Evolutionary conservation across 2,888 invertebrate species (phyloP).

Genomic region (Scaptomyza parva): DNA sequence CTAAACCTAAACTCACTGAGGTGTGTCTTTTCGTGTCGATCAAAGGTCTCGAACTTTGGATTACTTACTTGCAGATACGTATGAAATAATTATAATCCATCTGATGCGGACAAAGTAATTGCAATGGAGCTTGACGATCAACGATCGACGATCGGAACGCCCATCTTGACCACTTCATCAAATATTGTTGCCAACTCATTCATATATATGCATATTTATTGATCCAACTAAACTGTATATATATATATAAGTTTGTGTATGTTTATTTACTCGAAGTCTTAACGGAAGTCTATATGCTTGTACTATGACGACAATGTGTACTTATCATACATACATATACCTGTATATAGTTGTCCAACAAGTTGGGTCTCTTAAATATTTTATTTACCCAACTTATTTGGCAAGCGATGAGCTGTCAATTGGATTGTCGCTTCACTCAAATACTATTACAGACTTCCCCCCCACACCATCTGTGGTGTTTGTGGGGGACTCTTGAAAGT

Average conservation of each 20-base stretch:
- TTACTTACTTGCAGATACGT: neutral
- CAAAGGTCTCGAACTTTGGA: constrained; percentile 36
- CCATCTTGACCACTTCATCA: neutral
- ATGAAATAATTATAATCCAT: constrained; percentile 9
- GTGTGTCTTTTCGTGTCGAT: constrained; percentile 20
- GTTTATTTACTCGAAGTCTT: constrained; percentile 20
- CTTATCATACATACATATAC: neutral
- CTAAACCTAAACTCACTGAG: constrained; percentile 23
- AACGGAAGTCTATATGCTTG: constrained; percentile 40
- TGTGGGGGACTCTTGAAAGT: neutral
- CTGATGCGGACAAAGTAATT: constrained; percentile 26
- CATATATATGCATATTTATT: constrained; percentile 29
- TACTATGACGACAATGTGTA: neutral
- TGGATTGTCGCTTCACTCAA: constrained; percentile 30
- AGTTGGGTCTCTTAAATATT: constrained; percentile 14
- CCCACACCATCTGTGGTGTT: neutral
- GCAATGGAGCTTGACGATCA: constrained; percentile 50
- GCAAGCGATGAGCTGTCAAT: constrained; percentile 29
- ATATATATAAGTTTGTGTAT: constrained; percentile 12
- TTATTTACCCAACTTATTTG: constrained; percentile 45
- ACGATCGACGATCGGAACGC: constrained; percentile 10
- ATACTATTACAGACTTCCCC: constrained; percentile 7
- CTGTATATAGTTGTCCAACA: constrained; percentile 40
- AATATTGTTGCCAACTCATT: constrained; percentile 45
- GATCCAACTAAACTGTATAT: constrained; percentile 33